These are phyloP conservation scores for Geopemphigus sp. DNA, from an alignment of 1,140 invertebrate genomes.

Conservation along the genomic window DNA sequence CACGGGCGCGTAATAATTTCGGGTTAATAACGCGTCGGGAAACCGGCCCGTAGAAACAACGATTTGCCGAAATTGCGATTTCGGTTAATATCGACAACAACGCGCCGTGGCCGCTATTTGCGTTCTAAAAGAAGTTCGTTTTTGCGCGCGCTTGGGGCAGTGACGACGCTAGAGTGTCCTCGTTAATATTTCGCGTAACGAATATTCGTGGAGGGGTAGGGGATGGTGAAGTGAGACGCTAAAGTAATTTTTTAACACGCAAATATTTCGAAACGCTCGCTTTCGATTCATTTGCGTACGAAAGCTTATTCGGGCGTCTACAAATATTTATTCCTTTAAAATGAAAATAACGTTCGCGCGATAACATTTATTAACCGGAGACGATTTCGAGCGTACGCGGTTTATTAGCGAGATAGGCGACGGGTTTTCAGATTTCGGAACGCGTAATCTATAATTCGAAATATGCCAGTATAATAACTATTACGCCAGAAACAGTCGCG, in stretches of 20 bases:
- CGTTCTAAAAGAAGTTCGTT: neutral
- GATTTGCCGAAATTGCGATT: neutral
- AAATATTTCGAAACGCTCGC: neutral
- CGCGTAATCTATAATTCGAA: no score
- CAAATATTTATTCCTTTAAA: neutral
- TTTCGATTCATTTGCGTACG: neutral
- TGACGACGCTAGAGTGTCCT: neutral
- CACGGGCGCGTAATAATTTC: no score
- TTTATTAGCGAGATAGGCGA: no score
- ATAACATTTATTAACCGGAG: no score
- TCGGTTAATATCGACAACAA: neutral
- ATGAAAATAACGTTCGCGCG: no score
- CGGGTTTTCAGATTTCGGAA: no score
- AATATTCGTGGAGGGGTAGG: neutral
- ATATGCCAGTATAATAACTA: no score
- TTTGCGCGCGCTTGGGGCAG: neutral
- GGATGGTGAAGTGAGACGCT: neutral
- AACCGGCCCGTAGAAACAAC: no score
- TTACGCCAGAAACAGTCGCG: no score
- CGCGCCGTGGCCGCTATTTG: neutral
- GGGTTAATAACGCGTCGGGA: no score
- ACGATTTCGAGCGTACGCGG: no score
- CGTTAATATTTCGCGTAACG: neutral
- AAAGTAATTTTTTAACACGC: constrained; percentile 10
- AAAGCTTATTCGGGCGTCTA: neutral